These are phyloP conservation scores for Drosophila monieri DNA, from an alignment of 2,888 invertebrate species.

Conservation along the genomic window DNA sequence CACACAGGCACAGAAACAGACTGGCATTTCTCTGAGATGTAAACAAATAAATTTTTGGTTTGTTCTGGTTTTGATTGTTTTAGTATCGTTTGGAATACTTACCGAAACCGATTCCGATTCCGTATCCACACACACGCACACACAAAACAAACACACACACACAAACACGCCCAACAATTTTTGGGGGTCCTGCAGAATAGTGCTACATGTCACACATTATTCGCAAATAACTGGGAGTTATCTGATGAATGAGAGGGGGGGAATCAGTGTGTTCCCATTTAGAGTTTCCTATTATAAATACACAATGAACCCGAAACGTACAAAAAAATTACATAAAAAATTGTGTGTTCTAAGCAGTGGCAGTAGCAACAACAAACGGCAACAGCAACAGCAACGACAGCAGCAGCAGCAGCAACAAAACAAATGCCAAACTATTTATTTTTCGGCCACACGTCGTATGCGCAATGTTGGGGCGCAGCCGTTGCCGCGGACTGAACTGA, in stretches of 20 bases:
- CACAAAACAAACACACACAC: constrained; percentile 9
- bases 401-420: constrained; percentile 16
- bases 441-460: constrained; percentile 32
- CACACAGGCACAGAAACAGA: background rate
- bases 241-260: constrained; percentile 10
- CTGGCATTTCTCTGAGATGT: constrained; percentile 51
- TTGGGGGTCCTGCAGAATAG: constrained; percentile 11
- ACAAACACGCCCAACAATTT: constrained; percentile 12
- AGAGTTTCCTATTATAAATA: background rate
- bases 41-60: constrained; percentile 62
- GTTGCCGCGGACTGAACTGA: constrained; percentile 27
- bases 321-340: background rate
- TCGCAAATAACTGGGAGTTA: constrained; percentile 9
- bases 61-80: constrained; percentile 41
- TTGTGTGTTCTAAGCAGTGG: background rate
- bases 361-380: constrained; percentile 4
- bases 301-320: background rate
- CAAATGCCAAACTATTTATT: constrained; percentile 42
- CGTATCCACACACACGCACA: constrained; percentile 20
- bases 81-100: constrained; percentile 46
- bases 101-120: constrained; percentile 68
- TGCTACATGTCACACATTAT: constrained; percentile 46
- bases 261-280: constrained; percentile 13
- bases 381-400: constrained; percentile 4
- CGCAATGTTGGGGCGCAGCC: constrained; percentile 36